Evolutionary conservation across 2,797 vertebrate species (phyloP).

Genomic region (Characodon lateralis): DNA sequence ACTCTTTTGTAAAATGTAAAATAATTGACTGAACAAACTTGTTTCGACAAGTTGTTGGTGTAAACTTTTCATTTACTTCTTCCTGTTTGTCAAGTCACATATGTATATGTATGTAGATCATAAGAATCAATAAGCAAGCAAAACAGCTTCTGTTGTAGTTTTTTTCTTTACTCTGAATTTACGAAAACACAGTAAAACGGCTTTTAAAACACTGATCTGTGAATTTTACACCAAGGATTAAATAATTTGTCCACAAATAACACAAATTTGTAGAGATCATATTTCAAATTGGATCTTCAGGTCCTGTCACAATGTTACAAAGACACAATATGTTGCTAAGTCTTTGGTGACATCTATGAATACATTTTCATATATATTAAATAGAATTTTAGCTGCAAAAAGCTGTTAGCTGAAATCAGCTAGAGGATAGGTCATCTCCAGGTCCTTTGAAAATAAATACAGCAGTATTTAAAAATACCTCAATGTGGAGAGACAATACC

Average conservation of each 20-base stretch:
- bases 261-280: background rate
- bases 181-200: background rate
- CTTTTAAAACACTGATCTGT: background rate
- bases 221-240: background rate
- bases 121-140: background rate
- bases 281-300: background rate
- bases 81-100: background rate
- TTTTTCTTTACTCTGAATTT: background rate
- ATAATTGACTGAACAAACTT: background rate
- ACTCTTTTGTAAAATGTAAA: slow-evolving; percentile 9
- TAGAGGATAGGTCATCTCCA: background rate
- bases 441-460: background rate
- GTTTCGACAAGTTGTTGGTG: slow-evolving; percentile 1
- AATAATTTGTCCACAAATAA: background rate
- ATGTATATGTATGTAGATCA: background rate
- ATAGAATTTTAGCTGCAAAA: background rate
- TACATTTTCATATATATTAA: background rate
- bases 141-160: background rate
- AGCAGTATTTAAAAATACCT: background rate
- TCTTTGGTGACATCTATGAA: background rate
- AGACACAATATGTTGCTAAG: background rate
- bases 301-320: background rate
- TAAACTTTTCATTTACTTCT: slow-evolving; percentile 1
- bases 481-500: background rate
- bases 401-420: background rate